A percentile compares a stretch with the other conserved stretches of the same genome.
phyloP scores from a whole-genome alignment of 2,888 invertebrate species.

The Andrena dorsata region DNA sequence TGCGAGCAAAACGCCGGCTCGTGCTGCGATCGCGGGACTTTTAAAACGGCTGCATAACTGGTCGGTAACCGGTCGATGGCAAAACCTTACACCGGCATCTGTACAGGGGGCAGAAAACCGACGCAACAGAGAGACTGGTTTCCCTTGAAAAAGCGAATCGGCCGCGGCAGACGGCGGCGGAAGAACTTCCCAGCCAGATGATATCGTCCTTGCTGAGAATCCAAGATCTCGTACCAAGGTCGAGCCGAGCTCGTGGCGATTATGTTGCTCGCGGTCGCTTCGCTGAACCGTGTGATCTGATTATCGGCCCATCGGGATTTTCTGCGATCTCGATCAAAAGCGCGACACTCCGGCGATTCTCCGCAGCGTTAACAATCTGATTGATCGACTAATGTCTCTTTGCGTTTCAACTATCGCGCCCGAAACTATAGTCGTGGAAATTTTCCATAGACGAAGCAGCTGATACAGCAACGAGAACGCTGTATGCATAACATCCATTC shows the following conservation, averaged over 20 bases:
- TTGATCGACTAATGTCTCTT: background rate
- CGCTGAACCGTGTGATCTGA: conserved; percentile 40
- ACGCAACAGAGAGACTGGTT: conserved; percentile 70
- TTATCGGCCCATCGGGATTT: conserved; percentile 39
- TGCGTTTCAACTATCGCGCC: background rate
- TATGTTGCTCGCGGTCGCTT: conserved; percentile 37
- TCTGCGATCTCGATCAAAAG: conserved; percentile 28
- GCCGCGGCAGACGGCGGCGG: conserved; percentile 44
- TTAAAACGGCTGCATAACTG: conserved; percentile 47
- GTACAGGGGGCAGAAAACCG: conserved; percentile 62
- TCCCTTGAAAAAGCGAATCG: conserved; percentile 72
- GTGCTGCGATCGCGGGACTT: conserved; percentile 41
- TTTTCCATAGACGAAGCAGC: too few relatives aligned
- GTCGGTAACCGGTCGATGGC: conserved; percentile 64
- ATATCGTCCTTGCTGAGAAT: conserved; percentile 72
- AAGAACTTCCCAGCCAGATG: conserved; percentile 36
- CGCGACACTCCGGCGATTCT: background rate
- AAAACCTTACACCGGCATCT: conserved; percentile 61
- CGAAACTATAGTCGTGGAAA: too few relatives aligned
- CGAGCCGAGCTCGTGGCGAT: conserved; percentile 37
- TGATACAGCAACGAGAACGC: too few relatives aligned
- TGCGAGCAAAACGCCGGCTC: conserved; percentile 26
- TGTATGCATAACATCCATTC: too few relatives aligned
- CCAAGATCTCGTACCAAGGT: conserved; percentile 68
- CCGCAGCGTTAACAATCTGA: background rate